Base-by-base conservation (phyloP, 2,888 invertebrate genomes). In the Agrotis ipsilon region DNA sequence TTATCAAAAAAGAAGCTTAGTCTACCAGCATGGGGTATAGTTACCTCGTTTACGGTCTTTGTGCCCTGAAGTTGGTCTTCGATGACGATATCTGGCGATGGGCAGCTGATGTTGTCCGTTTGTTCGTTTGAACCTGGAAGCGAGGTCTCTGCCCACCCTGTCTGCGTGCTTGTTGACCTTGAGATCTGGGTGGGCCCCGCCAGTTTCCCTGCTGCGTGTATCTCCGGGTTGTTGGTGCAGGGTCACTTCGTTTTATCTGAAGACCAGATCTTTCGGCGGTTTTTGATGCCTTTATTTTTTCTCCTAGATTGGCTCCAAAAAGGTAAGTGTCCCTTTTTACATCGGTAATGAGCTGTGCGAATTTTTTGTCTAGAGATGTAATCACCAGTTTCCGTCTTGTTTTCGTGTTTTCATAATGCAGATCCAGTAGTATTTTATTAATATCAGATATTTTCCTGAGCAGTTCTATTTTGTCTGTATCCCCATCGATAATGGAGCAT, bases 201-300 rank as follows among this genome's bases (percentile, higher is more conserved):
- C 43, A 59, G 67, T 51, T 27, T 57, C 27, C 63, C 27, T 63
- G 46, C 32, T 39, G 27, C 27, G 27, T 27, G 27, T 27, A 27
- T 27, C 27, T 27, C 32, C 51, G 16, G 39, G 43, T 39, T 21
- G 39, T 21, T 7, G 62, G 19, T 14, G 39, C 27, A 27, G 27
- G 9, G 13, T 62, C 39, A 43, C 39, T 66, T n/a, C 59, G 58
- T 51, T 59, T 59, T 45, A 59, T 66, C 24, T 59, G 58, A 7
- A 45, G 51, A 43, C 59, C 45, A 16, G 59, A 66, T 7, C 48
- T 58, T 14, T 66, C 66, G 43, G 66, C 66, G 21, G 51, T 59
- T 43, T 66, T 66, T 27, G 58, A 58, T n/a, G 57, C 67, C 18
- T 67, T 67, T 43, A 52, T 59, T 24, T 59, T 59, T 16, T 59